phyloP scores from a whole-genome alignment of 2,797 vertebrate species.

The Gymnoscopelus braueri region DNA sequence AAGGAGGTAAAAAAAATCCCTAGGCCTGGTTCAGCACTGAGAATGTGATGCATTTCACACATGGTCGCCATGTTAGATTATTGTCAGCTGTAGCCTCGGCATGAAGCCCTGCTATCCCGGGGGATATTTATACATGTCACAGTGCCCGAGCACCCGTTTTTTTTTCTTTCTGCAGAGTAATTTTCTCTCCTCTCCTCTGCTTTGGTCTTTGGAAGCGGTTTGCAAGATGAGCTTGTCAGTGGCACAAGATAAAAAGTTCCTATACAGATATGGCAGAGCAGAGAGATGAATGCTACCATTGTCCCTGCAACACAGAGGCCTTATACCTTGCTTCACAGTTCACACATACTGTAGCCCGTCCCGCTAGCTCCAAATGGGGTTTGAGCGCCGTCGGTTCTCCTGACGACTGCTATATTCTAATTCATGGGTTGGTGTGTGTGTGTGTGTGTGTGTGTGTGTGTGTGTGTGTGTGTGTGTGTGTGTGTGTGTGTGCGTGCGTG shows the following conservation, averaged over 20 bases:
- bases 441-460: too few species aligned
- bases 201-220: constrained; percentile 13
- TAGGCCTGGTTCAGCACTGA: constrained; percentile 52
- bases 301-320: background rate
- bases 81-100: constrained; percentile 5
- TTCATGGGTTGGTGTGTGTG: constrained; percentile 24
- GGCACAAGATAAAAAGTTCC: constrained; percentile 40
- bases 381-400: constrained; percentile 5
- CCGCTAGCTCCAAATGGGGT: constrained; percentile 35
- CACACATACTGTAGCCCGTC: background rate
- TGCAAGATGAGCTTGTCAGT: constrained; percentile 36
- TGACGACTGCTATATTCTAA: constrained; percentile 36
- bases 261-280: constrained; percentile 28
- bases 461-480: too few species aligned
- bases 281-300: constrained; percentile 37
- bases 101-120: constrained; percentile 4
- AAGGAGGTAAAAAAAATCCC: constrained; percentile 48
- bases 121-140: constrained; percentile 16
- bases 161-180: background rate
- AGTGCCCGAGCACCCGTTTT: background rate
- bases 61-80: constrained; percentile 41
- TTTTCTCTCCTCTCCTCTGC: constrained; percentile 1
- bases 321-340: background rate
- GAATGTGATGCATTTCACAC: constrained; percentile 19
- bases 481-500: too few species aligned